Percentiles rank a stretch among this genome's conserved stretches.
Evolutionary conservation across 23 tunicate species (phyloP).

Genomic region (Ciona savignyi): DNA sequence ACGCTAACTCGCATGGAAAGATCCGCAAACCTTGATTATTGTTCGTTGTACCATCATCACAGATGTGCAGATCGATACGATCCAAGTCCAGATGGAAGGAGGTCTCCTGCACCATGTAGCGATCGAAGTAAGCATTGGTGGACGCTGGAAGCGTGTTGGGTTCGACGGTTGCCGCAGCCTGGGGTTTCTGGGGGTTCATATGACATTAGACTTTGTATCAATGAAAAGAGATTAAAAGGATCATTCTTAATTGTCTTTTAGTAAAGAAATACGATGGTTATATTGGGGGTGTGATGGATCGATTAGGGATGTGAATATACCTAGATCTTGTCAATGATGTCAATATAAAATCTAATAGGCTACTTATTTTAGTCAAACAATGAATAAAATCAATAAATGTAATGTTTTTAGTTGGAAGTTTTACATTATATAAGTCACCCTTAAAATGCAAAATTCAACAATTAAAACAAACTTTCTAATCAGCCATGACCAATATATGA

Average conservation of each 20-base stretch:
- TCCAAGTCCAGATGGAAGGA: slow-evolving; percentile 82
- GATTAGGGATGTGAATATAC: too few relatives aligned
- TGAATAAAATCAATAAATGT: too few relatives aligned
- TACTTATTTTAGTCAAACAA: neutral
- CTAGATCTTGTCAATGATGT: too few relatives aligned
- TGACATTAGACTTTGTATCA: too few relatives aligned
- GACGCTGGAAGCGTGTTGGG: neutral
- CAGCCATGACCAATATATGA: too few relatives aligned
- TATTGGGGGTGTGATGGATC: too few relatives aligned
- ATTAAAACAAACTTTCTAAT: too few relatives aligned
- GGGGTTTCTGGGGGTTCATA: neutral
- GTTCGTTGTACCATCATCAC: slow-evolving; percentile 59
- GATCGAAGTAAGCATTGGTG: slow-evolving; percentile 32
- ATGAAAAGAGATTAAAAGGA: neutral
- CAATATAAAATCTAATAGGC: neutral
- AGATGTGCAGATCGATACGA: slow-evolving; percentile 74
- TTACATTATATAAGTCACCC: too few relatives aligned
- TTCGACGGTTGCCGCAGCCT: neutral
- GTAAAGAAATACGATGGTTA: too few relatives aligned
- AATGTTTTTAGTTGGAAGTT: too few relatives aligned
- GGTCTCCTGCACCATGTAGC: slow-evolving; percentile 45
- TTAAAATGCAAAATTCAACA: too few relatives aligned
- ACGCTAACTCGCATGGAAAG: too few relatives aligned
- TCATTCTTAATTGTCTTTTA: neutral
- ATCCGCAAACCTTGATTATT: slow-evolving; percentile 36